Evolutionary conservation across 1,140 invertebrate species (phyloP).

Genomic region (Drosophila miranda): DNA sequence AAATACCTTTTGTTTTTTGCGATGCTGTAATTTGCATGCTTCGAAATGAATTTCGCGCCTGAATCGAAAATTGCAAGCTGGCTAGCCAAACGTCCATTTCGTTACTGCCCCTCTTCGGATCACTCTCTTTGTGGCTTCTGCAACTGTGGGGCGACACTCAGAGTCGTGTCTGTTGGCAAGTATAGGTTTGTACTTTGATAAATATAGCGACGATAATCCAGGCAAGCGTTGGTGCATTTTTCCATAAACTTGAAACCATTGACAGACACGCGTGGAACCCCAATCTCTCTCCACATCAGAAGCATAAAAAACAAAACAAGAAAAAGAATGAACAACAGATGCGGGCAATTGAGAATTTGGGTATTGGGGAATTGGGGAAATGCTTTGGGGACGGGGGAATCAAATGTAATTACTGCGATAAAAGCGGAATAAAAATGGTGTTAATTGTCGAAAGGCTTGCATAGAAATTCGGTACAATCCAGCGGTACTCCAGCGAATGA

Average conservation of each 20-base stretch:
- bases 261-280: slow-evolving; percentile 54
- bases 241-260: slow-evolving; percentile 66
- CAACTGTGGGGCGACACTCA: not conserved
- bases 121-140: slow-evolving; percentile 26
- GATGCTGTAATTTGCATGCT: slow-evolving; percentile 57
- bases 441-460: slow-evolving; percentile 58
- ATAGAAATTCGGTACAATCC: slow-evolving; percentile 26
- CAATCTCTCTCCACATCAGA: slow-evolving; percentile 30
- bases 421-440: slow-evolving; percentile 71
- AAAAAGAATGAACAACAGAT: slow-evolving; percentile 46
- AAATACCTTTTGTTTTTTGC: slow-evolving; percentile 11
- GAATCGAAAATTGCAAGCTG: slow-evolving; percentile 32
- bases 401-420: slow-evolving; percentile 68
- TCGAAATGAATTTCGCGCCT: slow-evolving; percentile 64
- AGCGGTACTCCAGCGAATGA: slow-evolving; percentile 10
- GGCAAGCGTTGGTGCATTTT: slow-evolving; percentile 8
- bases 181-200: too few species aligned
- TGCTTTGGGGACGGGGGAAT: slow-evolving; percentile 1
- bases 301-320: slow-evolving; percentile 13
- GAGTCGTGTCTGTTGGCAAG: too few species aligned
- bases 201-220: too few species aligned
- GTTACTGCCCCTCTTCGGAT: not conserved
- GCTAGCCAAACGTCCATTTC: slow-evolving; percentile 42
- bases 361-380: slow-evolving; percentile 17
- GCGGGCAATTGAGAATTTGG: slow-evolving; percentile 65